Percentiles rank a stretch among this genome's conserved stretches.
Evolutionary conservation across 2,888 invertebrate species (phyloP).

Genomic region (Microdon myrmicae): DNA sequence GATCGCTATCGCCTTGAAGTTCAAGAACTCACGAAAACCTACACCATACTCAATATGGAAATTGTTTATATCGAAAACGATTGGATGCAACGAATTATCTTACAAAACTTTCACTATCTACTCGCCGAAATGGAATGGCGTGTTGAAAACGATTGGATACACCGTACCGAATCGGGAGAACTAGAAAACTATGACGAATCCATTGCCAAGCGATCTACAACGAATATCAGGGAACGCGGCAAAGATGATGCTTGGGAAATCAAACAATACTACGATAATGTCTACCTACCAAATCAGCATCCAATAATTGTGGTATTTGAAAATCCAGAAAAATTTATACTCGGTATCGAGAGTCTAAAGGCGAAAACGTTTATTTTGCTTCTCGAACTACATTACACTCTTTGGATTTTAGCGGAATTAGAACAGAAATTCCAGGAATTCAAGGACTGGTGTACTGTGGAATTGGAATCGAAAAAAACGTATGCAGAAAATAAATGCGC

Average conservation of each 20-base stretch:
- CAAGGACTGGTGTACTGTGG: slow-evolving; percentile 59
- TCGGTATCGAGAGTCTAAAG: slow-evolving; percentile 61
- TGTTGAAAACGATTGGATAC: slow-evolving; percentile 64
- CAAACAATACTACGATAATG: slow-evolving; percentile 62
- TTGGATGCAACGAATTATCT: slow-evolving; percentile 62
- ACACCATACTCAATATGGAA: slow-evolving; percentile 62
- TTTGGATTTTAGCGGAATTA: slow-evolving; percentile 61
- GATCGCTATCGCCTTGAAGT: slow-evolving; percentile 58
- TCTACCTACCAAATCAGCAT: slow-evolving; percentile 59
- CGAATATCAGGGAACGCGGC: slow-evolving; percentile 61
- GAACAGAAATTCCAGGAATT: slow-evolving; percentile 60
- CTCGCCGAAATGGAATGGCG: slow-evolving; percentile 65
- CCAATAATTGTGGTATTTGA: slow-evolving; percentile 61
- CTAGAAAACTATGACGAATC: slow-evolving; percentile 62
- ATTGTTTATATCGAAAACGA: slow-evolving; percentile 64
- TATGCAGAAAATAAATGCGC: slow-evolving; percentile 61
- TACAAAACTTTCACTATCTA: slow-evolving; percentile 66
- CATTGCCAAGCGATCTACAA: slow-evolving; percentile 58
- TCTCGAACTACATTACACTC: slow-evolving; percentile 62
- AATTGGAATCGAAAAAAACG: slow-evolving; percentile 59
- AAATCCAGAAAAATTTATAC: slow-evolving; percentile 57
- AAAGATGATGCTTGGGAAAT: slow-evolving; percentile 65
- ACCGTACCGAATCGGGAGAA: slow-evolving; percentile 53
- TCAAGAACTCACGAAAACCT: slow-evolving; percentile 56
- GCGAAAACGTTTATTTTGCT: slow-evolving; percentile 61